Base-by-base conservation (phyloP, 2,113 vertebrate genomes). In the Siphamia tubifer region DNA sequence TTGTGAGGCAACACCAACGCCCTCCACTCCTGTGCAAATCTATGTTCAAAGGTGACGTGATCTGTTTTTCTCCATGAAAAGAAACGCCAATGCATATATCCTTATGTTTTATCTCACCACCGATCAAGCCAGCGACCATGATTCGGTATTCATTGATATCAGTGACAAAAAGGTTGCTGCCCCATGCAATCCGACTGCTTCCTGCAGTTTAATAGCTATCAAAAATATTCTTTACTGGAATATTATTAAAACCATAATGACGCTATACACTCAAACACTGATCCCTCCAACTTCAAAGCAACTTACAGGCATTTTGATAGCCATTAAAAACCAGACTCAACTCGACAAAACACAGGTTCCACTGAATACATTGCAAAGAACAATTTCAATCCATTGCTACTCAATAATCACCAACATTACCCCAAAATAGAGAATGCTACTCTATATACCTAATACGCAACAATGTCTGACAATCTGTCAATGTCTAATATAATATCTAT, bases 201-300 rank as follows among this genome's bases (percentile, higher is more conserved):
- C 61, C 73, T 75, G 79, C 42, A 79, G 55, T 91, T 91, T 90
- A 91, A 92, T 86, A 87, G 90, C 88, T 89, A 90, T 90, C 91
- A 92, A 92, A 91, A 87, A 61, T 67, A 87, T 45, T 77, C 60
- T 82, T 47, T 53, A 74, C 77, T 74, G 62, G 55, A 79, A 68
- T 62, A 75, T 62, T 47, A 20, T 54, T 36, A 51, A 74, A 61
- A 68, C 53, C 25, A 62, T 16, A 76, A 73, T n/a, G 53, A 85
- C 76, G 44, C 71, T 45, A 65, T 42, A 68, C 54, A 68, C 69
- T 52, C 61, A 56, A 79, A 90, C 76, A 76, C 34, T 40, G 77
- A 85, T 75, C 78, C 81, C 80, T 88, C 57, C 36, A 25, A 53
- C 60, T 49, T 36, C 10, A 47, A 63, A 25, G 69, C 48, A 70